A percentile compares a stretch with the other conserved stretches of the same genome.
Evolutionary conservation across 2,888 invertebrate species (phyloP).

Genomic region (Pristionchus exspectatus): DNA sequence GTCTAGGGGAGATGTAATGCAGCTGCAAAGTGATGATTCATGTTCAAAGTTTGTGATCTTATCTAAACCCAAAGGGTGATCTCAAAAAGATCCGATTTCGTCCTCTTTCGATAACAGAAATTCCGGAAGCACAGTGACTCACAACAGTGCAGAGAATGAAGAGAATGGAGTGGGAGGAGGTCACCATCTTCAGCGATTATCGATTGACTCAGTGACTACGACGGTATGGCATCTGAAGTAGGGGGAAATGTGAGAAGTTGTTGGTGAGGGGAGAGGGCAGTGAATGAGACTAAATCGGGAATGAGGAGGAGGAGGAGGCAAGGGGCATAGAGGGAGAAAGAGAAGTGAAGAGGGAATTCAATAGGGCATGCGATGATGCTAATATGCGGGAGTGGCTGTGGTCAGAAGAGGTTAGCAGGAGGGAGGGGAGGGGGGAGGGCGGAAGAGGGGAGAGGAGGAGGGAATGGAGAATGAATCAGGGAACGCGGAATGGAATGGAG

Average conservation of each 20-base stretch:
- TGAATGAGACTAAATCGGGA: conserved; percentile 45
- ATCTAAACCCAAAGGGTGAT: background rate
- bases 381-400: conserved; percentile 42
- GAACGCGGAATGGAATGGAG: conserved; percentile 25
- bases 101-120: background rate
- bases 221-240: conserved; percentile 22
- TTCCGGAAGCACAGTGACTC: background rate
- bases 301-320: background rate
- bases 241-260: background rate
- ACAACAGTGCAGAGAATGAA: conserved; percentile 20
- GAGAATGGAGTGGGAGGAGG: conserved; percentile 12
- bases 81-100: background rate
- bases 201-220: conserved; percentile 1
- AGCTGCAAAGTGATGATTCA: background rate
- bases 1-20: background rate
- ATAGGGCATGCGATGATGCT: conserved; percentile 46
- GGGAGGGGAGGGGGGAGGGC: background rate
- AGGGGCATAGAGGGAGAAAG: background rate
- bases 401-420: background rate
- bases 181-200: background rate
- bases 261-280: background rate
- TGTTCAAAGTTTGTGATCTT: background rate
- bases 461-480: conserved; percentile 34
- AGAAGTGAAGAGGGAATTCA: conserved; percentile 2
- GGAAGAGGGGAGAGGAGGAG: conserved; percentile 2